phyloP scores from a whole-genome alignment of 2,888 invertebrate genomes.

The Lycophotia porphyrea region DNA sequence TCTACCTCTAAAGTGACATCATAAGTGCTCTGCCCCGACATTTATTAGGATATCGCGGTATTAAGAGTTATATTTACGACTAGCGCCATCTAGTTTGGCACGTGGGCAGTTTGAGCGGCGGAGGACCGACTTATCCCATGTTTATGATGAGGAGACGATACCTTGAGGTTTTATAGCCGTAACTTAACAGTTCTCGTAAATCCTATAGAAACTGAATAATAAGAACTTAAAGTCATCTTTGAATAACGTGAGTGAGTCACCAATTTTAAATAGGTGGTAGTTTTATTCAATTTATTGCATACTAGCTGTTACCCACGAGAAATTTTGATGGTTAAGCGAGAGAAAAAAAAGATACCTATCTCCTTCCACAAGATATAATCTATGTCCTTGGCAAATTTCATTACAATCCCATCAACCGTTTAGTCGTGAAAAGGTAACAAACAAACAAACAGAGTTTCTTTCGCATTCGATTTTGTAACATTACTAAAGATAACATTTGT shows the following conservation, averaged over 20 bases:
- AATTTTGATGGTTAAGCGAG: too few relatives aligned
- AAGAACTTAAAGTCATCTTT: constrained; percentile 2
- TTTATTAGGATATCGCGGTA: constrained; percentile 52
- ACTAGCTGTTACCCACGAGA: not conserved
- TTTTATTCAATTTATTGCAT: not conserved
- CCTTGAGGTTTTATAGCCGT: constrained; percentile 30
- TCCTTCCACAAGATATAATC: too few relatives aligned
- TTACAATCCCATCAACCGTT: too few relatives aligned
- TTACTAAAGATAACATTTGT: not conserved
- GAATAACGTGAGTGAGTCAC: not conserved
- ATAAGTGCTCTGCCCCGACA: constrained; percentile 46
- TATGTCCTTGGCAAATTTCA: too few relatives aligned
- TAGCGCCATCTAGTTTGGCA: constrained; percentile 61
- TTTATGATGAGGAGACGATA: constrained; percentile 49
- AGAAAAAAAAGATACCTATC: too few relatives aligned
- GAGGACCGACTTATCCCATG: constrained; percentile 41
- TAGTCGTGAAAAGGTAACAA: not conserved
- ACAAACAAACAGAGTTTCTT: not conserved
- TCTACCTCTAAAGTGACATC: constrained; percentile 42
- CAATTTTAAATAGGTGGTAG: not conserved
- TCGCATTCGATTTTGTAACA: not conserved
- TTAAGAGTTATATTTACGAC: constrained; percentile 52
- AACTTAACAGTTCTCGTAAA: constrained; percentile 33
- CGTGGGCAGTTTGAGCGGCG: constrained; percentile 31
- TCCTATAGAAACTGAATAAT: constrained; percentile 29